These are phyloP conservation scores for Caenorhabditis becei DNA, from an alignment of 2,888 invertebrate genomes.

Conservation along the genomic window DNA sequence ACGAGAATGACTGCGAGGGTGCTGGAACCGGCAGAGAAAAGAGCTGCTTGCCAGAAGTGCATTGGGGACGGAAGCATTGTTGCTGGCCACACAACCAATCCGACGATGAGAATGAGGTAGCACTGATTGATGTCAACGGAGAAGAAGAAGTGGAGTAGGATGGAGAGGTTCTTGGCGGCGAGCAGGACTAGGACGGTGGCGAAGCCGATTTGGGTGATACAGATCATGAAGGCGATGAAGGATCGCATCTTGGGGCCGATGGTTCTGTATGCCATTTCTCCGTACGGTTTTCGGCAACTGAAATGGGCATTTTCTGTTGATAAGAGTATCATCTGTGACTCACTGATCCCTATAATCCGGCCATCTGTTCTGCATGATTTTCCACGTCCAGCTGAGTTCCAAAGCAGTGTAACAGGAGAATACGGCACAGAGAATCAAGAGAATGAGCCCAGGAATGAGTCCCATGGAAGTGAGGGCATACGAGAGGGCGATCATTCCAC, in stretches of 20 bases:
- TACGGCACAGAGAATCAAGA: constrained; percentile 51
- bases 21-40: constrained; percentile 67
- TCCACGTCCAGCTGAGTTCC: constrained; percentile 64
- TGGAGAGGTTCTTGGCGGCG: constrained; percentile 66
- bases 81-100: constrained; percentile 63
- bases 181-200: constrained; percentile 64
- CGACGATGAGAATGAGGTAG: constrained; percentile 66
- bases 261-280: constrained; percentile 67
- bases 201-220: constrained; percentile 67
- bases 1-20: constrained; percentile 62
- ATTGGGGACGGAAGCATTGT: constrained; percentile 69
- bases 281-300: constrained; percentile 68
- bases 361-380: constrained; percentile 68
- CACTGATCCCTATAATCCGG: constrained; percentile 61
- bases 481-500: constrained; percentile 66
- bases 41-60: constrained; percentile 71
- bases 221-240: constrained; percentile 61
- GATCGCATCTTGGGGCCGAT: constrained; percentile 61
- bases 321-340: constrained; percentile 12
- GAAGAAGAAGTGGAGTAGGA: constrained; percentile 68
- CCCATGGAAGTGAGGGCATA: constrained; percentile 62
- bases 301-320: constrained; percentile 9
- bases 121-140: constrained; percentile 61
- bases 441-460: constrained; percentile 49
- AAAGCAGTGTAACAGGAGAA: constrained; percentile 60